Conservation (phyloP, 2,113 vertebrate genomes). For the Lanius collurio region DNA sequence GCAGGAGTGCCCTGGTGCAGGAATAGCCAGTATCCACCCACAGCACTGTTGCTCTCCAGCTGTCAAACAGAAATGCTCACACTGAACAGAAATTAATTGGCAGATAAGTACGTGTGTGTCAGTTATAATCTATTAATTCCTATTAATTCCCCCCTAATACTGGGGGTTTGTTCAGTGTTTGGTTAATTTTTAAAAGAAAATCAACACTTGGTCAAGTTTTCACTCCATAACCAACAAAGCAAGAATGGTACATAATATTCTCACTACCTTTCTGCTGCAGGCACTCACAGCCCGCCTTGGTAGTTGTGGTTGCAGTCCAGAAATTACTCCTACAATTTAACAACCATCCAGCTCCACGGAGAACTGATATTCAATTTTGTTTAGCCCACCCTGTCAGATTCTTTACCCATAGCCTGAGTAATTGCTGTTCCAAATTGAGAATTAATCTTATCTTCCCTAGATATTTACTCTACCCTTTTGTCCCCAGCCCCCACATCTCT, state of each 20-base stretch:
- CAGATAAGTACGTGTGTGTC: not conserved
- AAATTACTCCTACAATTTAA: not conserved
- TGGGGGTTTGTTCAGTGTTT: rapidly evolving
- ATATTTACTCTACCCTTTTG: not conserved
- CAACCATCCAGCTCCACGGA: not conserved
- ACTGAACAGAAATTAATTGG: not conserved
- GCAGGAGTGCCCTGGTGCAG: not conserved
- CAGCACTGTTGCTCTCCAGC: not conserved
- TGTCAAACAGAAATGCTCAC: not conserved
- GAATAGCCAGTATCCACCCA: not conserved
- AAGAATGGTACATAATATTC: not conserved
- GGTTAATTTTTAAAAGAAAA: not conserved
- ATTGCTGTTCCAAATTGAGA: not conserved
- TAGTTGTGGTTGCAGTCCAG: not conserved
- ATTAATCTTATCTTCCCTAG: not conserved
- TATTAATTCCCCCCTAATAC: too few species aligned
- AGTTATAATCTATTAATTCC: not conserved
- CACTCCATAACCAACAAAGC: not conserved
- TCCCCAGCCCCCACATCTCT: not conserved
- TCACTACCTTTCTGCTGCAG: not conserved
- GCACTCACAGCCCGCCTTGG: not conserved
- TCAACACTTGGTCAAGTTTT: not conserved
- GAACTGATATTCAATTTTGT: not conserved
- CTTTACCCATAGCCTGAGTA: not conserved
- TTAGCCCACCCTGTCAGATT: not conserved